Evolutionary conservation across 2,113 vertebrate genomes (phyloP), one percentile per base, ranked within the genome.

Genomic region (Solenodon paradoxus): DNA sequence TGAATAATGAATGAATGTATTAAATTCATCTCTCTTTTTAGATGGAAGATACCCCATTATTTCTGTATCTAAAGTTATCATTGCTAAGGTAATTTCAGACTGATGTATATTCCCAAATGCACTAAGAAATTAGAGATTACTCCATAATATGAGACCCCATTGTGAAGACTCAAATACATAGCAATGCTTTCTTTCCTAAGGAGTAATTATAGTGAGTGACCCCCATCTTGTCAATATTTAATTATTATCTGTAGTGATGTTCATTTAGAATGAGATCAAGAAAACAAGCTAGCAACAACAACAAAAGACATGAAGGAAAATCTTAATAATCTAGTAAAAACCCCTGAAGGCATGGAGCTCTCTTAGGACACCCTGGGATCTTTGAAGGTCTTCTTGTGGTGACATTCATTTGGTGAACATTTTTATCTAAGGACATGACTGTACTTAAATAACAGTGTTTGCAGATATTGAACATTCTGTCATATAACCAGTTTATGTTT

Each of bases 371-470:
- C 12, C 4, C 30, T 53, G 9, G 45, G 7, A 0, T 26, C 35
- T 35, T 47, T 63, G 2, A 7, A 35, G 19, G 26, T 4, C 32
- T 40, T 66, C 53, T 40, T 32, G 3, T 20, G 10, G 20, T 63
- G 40, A 4, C 3, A 32, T 69, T 82, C 2, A 11, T 77, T 61
- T 68, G 15, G 28, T 80, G 19, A 80, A 47, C 61, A 53, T 8
- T 72, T 79, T 91, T 74, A 28, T 7, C 10, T 81, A 11, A 77
- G 47, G 11, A 69, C 20, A 78, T 3, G 35, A 15, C 22, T 79
- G 3, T 74, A 40, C n/a, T 64, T 55, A 94, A n/a, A 59, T 40
- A 88, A 88, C 32, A 71, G 6, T 68, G 9, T 86, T 83, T 95
- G 26, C n/a, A 61, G 72, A 42, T 83, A 59, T 45, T 63, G 74